These are phyloP conservation scores for Tachysurus fulvidraco DNA, from an alignment of 2,113 vertebrate species.

Conservation along the genomic window DNA sequence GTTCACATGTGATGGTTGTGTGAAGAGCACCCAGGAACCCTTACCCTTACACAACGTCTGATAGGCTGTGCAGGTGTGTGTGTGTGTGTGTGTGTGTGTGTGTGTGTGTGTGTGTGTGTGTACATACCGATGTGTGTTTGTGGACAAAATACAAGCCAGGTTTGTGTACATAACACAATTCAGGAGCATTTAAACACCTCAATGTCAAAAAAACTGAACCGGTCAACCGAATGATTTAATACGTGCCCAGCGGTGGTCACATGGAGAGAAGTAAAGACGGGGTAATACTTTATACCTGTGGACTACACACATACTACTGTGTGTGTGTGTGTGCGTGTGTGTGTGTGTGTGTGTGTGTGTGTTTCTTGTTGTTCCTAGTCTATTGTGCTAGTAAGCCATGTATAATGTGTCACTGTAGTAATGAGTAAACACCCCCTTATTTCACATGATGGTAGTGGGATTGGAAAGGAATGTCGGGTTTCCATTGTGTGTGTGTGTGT, in stretches of 20 bases:
- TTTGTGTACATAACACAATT: constrained; percentile 18
- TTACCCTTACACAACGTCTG: neutral
- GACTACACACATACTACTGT: neutral
- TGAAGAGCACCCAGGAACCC: neutral
- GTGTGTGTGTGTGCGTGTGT: neutral
- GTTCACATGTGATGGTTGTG: neutral
- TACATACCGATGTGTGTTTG: constrained; percentile 15
- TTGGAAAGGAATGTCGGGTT: neutral
- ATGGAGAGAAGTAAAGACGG: neutral
- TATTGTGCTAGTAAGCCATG: constrained; percentile 13
- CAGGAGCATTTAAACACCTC: neutral
- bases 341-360: neutral
- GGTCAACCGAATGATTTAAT: neutral
- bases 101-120: constrained; percentile 19
- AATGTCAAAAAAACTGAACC: constrained; percentile 5
- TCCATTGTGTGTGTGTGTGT: constrained; percentile 16
- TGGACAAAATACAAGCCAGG: neutral
- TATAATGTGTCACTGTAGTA: constrained; percentile 30
- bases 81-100: constrained; percentile 7
- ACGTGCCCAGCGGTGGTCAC: neutral
- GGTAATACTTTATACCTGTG: neutral
- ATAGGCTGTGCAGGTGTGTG: neutral
- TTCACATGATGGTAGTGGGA: neutral
- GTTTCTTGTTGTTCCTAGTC: neutral
- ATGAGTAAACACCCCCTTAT: neutral